phyloP scores from a whole-genome alignment of 2,888 invertebrate genomes.

The Pheosia gnoma region DNA sequence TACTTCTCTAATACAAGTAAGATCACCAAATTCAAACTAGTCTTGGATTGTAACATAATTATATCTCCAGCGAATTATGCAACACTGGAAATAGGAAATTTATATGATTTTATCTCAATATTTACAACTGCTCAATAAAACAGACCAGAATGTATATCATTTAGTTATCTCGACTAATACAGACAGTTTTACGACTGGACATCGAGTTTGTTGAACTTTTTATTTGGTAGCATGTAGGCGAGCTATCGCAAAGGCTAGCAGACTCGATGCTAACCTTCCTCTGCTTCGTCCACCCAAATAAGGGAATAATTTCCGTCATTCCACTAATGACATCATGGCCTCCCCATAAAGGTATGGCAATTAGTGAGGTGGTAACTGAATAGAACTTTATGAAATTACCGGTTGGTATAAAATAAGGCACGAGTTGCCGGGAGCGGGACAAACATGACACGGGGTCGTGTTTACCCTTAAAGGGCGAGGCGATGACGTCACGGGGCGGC shows the following conservation, averaged over 20 bases:
- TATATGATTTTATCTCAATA: background rate
- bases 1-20: too few relatives aligned
- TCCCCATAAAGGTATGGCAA: conserved; percentile 20
- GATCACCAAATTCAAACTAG: too few relatives aligned
- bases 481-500: conserved; percentile 72
- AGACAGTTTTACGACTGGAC: conserved; percentile 11
- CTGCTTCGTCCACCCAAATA: conserved; percentile 62
- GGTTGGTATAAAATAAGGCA: conserved; percentile 28
- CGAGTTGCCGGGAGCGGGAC: conserved; percentile 29
- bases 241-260: conserved; percentile 75
- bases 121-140: background rate
- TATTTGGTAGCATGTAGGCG: conserved; percentile 60
- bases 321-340: conserved; percentile 58
- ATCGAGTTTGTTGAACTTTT: conserved; percentile 16
- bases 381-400: conserved; percentile 19
- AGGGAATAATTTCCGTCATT: conserved; percentile 67
- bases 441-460: conserved; percentile 54
- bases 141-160: background rate
- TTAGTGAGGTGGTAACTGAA: background rate
- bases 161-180: background rate
- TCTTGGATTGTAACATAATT: too few relatives aligned
- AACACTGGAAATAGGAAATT: too few relatives aligned
- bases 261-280: conserved; percentile 67
- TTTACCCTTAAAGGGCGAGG: conserved; percentile 54
- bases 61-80: too few relatives aligned